Conservation (phyloP, 2,888 invertebrate species). For the Hoplodrina blanda region DNA sequence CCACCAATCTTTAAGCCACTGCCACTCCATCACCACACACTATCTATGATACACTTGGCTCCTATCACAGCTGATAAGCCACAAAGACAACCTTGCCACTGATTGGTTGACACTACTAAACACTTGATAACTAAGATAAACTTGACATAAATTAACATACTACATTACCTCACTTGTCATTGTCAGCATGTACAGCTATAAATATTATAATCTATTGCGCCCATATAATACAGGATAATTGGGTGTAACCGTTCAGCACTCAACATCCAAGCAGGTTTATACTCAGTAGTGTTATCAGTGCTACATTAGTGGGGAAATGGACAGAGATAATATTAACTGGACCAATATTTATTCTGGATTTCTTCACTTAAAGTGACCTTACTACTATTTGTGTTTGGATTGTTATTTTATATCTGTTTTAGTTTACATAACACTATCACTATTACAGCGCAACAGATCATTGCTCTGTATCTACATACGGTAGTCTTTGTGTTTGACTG, state of each 20-base stretch:
- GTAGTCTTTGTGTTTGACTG: conserved; percentile 13
- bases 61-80: conserved; percentile 79
- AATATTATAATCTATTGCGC: conserved; percentile 73
- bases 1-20: conserved; percentile 96
- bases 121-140: conserved; percentile 86
- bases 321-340: conserved; percentile 49
- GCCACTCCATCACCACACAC: conserved; percentile 93
- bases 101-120: conserved; percentile 79
- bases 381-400: conserved; percentile 30
- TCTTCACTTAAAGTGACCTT: conserved; percentile 40
- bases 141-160: conserved; percentile 85
- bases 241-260: conserved; percentile 44
- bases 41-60: conserved; percentile 70
- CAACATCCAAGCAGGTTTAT: conserved; percentile 44
- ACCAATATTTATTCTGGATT: conserved; percentile 52
- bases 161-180: conserved; percentile 88
- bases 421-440: conserved; percentile 53
- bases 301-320: conserved; percentile 46
- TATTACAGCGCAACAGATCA: conserved; percentile 39
- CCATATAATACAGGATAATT: conserved; percentile 59
- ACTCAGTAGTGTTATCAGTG: conserved; percentile 50
- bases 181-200: conserved; percentile 78
- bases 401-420: conserved; percentile 39
- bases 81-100: conserved; percentile 74
- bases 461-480: conserved; percentile 31